A percentile compares a stretch with the other conserved stretches of the same genome.
Evolutionary conservation across 2,113 vertebrate species (phyloP).

Genomic region (Sminthopsis crassicaudata): DNA sequence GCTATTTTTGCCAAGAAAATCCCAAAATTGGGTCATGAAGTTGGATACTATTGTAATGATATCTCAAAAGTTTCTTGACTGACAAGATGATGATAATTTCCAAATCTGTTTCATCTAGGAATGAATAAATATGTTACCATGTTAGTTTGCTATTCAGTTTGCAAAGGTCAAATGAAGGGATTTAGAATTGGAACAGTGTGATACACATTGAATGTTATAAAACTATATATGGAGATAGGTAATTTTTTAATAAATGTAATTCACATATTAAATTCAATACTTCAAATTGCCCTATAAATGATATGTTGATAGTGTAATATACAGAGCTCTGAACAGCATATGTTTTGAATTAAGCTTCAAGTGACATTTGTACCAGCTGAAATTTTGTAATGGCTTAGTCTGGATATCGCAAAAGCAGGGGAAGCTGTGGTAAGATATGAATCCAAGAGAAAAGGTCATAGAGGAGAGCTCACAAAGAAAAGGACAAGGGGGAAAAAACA

Average conservation of each 20-base stretch:
- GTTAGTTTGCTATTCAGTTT: background rate
- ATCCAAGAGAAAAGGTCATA: slow-evolving; percentile 50
- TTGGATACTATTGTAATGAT: too few relatives aligned
- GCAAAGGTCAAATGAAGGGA: background rate
- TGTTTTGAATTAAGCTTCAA: slow-evolving; percentile 63
- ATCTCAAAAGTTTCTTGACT: too few relatives aligned
- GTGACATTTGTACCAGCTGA: slow-evolving; percentile 50
- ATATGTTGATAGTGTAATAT: slow-evolving; percentile 1
- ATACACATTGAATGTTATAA: background rate
- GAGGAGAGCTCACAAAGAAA: background rate
- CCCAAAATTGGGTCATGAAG: too few relatives aligned
- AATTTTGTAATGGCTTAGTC: background rate
- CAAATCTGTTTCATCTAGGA: background rate
- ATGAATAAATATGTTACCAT: background rate
- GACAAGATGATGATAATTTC: background rate
- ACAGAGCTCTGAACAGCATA: slow-evolving; percentile 29
- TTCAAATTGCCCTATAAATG: slow-evolving; percentile 6
- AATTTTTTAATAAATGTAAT: background rate
- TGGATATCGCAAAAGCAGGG: slow-evolving; percentile 8
- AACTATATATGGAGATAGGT: background rate
- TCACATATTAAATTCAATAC: background rate
- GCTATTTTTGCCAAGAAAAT: too few relatives aligned
- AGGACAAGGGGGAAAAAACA: slow-evolving; percentile 41
- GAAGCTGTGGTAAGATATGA: slow-evolving; percentile 37
- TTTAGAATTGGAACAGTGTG: background rate